Percentiles rank a stretch among this genome's conserved stretches.
Conservation (phyloP, 2,113 vertebrate genomes). For the Gasterosteus aculeatus region DNA sequence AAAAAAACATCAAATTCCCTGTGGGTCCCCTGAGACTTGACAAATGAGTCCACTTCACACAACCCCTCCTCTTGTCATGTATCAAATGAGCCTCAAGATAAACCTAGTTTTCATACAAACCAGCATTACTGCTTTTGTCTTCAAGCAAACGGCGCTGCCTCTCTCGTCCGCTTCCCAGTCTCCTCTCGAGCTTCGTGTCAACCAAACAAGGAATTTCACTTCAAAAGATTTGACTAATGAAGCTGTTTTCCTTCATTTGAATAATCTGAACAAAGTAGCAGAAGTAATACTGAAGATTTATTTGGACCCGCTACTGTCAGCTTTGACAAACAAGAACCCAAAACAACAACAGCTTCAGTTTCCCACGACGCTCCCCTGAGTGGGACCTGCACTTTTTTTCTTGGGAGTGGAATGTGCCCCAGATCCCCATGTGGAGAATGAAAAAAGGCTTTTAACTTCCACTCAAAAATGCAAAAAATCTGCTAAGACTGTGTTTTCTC, state of each 20-base stretch:
- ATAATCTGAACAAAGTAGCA: conserved; percentile 51
- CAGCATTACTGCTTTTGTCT: not conserved
- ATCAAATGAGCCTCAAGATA: not conserved
- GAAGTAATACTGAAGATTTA: conserved; percentile 43
- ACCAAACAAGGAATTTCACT: conserved; percentile 30
- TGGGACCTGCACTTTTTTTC: conserved; percentile 51
- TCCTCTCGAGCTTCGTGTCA: not conserved
- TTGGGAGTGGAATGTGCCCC: conserved; percentile 69
- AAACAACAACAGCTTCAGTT: conserved; percentile 55
- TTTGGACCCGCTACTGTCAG: conserved; percentile 30
- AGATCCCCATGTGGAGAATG: conserved; percentile 49
- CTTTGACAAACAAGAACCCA: conserved; percentile 54
- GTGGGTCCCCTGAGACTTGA: too few species aligned
- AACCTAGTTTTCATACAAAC: not conserved
- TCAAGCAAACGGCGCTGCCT: not conserved
- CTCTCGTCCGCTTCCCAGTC: conserved; percentile 18
- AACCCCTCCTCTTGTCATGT: not conserved
- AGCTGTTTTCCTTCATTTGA: conserved; percentile 60
- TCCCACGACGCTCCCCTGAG: conserved; percentile 49
- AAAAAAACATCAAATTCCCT: not conserved
- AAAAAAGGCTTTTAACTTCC: conserved; percentile 68
- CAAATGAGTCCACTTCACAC: not conserved
- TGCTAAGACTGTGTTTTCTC: conserved; percentile 75
- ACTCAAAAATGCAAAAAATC: conserved; percentile 77
- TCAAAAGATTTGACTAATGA: conserved; percentile 51